Conservation (phyloP, 2,888 invertebrate genomes). For the Drosophila hawaiiensis region DNA sequence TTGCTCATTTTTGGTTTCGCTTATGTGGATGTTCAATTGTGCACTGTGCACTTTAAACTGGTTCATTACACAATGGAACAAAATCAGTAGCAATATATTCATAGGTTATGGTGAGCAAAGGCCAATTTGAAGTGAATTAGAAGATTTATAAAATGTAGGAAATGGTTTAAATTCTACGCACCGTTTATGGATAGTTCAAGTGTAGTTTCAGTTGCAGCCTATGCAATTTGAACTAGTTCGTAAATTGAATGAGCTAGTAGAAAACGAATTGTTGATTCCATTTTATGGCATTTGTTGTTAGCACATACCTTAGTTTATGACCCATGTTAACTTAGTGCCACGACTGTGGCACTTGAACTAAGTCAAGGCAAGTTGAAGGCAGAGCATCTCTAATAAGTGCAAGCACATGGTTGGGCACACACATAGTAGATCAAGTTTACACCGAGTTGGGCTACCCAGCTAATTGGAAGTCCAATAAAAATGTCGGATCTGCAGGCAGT, state of each 20-base stretch:
- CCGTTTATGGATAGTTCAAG: background rate
- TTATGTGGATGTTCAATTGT: too few species aligned
- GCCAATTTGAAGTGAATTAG: background rate
- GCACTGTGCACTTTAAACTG: too few species aligned
- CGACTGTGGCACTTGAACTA: slow-evolving; percentile 5
- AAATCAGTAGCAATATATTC: background rate
- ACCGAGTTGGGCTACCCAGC: slow-evolving; percentile 66
- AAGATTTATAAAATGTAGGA: background rate
- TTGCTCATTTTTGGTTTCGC: background rate
- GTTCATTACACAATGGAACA: background rate
- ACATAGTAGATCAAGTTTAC: slow-evolving; percentile 78
- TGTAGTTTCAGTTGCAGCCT: background rate
- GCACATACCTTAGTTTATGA: background rate
- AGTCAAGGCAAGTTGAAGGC: background rate
- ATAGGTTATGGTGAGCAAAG: background rate
- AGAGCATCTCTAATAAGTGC: slow-evolving; percentile 34
- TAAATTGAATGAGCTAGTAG: slow-evolving; percentile 1
- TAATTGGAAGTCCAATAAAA: slow-evolving; percentile 83
- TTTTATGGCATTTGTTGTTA: background rate
- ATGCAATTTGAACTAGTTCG: background rate
- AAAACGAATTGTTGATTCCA: background rate
- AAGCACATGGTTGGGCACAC: slow-evolving; percentile 27
- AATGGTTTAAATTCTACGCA: background rate
- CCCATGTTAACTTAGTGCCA: background rate
- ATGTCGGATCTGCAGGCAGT: slow-evolving; percentile 76